Base-by-base conservation (phyloP, 2,888 invertebrate genomes). In the Metopia argyrocephala region DNA sequence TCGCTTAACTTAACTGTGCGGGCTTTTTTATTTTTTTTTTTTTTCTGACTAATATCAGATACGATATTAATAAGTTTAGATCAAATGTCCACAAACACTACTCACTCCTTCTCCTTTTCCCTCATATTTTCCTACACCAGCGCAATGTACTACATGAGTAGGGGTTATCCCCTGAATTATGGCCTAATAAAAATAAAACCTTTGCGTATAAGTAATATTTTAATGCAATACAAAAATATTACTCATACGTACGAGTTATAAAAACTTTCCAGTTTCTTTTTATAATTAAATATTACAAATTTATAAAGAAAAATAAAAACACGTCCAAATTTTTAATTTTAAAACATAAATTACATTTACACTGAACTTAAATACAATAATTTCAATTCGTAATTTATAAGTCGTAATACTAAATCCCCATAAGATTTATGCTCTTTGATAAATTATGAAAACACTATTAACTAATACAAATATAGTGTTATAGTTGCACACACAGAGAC, bases 361-460 rank as follows among this genome's bases (percentile, higher is more conserved):
- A 31, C 31, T 12, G 12, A 12, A 12, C 48, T n/a, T n/a, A n/a
- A n/a, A n/a, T n/a, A n/a, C 48, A n/a, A 18, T 48, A 4, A n/a
- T 4, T 48, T 48, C 48, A 27, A n/a, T 64, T 76, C 38, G 56
- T 76, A 70, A 64, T 50, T 69, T 70, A 76, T 76, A 69, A 38
- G 12, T 38, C 38, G 38, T 38, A 69, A 76, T 21, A 50, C 18
- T 23, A 65, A 69, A 57, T 76, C 76, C 64, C 76, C 18, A 50
- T 21, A 38, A 64, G 45, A 57, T 57, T 64, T 56, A 12, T 31
- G 5, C 38, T 27, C 70, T 70, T 76, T 70, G 46, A 62, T 62
- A 68, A 76, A 23, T 27, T 48, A 76, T 69, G 68, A 61, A n/a
- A 76, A 62, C 62, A 76, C 31, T 62, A 48, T 76, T 69, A 38